A percentile compares a stretch with the other conserved stretches of the same genome.
phyloP scores from a whole-genome alignment of 2,888 invertebrate genomes.

The Papilio elwesi region DNA sequence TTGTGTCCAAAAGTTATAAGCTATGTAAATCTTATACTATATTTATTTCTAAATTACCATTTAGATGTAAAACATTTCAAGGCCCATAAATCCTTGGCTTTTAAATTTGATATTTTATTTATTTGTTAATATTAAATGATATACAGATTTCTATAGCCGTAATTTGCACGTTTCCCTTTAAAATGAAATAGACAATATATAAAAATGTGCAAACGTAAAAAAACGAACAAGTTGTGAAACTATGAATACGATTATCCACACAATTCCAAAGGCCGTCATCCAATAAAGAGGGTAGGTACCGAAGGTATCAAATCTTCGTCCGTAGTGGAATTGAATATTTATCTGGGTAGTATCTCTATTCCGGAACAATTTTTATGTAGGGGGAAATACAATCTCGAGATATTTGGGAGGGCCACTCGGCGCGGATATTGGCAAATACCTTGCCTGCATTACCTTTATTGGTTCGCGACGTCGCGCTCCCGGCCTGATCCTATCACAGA shows the following conservation, averaged over 20 bases:
- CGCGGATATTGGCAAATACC: constrained; percentile 82
- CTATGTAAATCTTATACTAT: constrained; percentile 12
- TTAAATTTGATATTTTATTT: neutral
- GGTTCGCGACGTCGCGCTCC: constrained; percentile 76
- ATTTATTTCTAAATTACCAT: neutral
- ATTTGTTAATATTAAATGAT: constrained; percentile 1
- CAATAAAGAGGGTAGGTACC: constrained; percentile 81
- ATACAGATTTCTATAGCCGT: neutral
- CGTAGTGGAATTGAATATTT: constrained; percentile 84
- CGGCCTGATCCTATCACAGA: constrained; percentile 73
- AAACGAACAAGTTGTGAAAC: constrained; percentile 64
- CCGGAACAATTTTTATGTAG: constrained; percentile 83
- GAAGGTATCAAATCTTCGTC: constrained; percentile 84
- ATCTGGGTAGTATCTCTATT: constrained; percentile 84
- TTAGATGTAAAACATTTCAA: constrained; percentile 11
- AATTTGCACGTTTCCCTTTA: neutral
- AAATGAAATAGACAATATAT: constrained; percentile 9
- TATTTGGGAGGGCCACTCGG: constrained; percentile 82
- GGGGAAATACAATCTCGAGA: constrained; percentile 82
- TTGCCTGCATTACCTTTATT: constrained; percentile 83
- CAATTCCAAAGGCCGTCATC: constrained; percentile 82
- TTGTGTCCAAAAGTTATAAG: constrained; percentile 1
- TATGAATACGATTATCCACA: constrained; percentile 83
- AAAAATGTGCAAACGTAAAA: constrained; percentile 36
- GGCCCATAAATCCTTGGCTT: neutral